phyloP scores from a whole-genome alignment of 2,113 vertebrate species.

The Hippocampus comes region DNA sequence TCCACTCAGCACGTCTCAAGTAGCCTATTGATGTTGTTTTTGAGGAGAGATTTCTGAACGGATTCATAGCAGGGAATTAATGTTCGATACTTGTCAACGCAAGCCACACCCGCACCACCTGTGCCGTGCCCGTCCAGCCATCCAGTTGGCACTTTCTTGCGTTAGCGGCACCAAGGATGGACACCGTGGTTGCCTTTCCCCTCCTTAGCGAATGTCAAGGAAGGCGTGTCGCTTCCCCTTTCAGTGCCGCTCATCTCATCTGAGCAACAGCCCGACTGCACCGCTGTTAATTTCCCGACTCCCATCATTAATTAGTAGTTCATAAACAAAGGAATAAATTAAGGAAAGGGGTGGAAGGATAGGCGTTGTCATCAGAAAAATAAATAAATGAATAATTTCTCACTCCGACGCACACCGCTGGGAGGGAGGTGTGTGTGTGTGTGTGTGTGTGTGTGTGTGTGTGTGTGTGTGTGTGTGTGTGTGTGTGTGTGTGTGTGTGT shows the following conservation, averaged over 20 bases:
- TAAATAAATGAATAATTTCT: slow-evolving; percentile 77
- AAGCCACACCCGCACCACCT: slow-evolving; percentile 22
- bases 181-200: slow-evolving; percentile 23
- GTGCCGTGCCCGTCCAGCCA: neutral
- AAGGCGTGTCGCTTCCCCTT: slow-evolving; percentile 31
- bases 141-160: slow-evolving; percentile 11
- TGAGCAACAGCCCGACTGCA: slow-evolving; percentile 57
- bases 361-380: slow-evolving; percentile 73
- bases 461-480: too few relatives aligned
- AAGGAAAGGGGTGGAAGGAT: slow-evolving; percentile 62
- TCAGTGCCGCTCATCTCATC: slow-evolving; percentile 58
- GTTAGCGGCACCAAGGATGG: slow-evolving; percentile 26
- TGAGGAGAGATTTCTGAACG: slow-evolving; percentile 20
- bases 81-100: slow-evolving; percentile 24
- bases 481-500: neutral
- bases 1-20: too few relatives aligned
- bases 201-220: slow-evolving; percentile 1
- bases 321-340: slow-evolving; percentile 79
- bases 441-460: too few relatives aligned
- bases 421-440: slow-evolving; percentile 19
- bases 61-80: slow-evolving; percentile 18
- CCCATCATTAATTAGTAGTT: slow-evolving; percentile 71
- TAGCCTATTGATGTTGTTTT: slow-evolving; percentile 1
- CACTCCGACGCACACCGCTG: slow-evolving; percentile 72
- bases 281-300: slow-evolving; percentile 71